Evolutionary conservation across 2,113 vertebrate species (phyloP).

Genomic region (Thinocorus orbignyianus): DNA sequence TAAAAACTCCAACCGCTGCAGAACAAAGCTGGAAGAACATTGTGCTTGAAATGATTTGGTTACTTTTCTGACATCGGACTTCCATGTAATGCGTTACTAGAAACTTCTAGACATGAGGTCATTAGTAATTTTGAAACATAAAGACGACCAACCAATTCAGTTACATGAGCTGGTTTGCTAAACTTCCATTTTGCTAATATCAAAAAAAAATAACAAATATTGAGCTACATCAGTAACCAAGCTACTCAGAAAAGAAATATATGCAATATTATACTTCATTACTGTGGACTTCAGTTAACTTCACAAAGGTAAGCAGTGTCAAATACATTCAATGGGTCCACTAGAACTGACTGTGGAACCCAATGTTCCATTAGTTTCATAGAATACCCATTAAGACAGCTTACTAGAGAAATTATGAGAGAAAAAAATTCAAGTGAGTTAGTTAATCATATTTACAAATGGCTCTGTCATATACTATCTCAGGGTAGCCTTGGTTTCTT

Average conservation of each 20-base stretch:
- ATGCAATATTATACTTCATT: background rate
- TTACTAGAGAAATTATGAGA: background rate
- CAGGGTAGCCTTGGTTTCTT: background rate
- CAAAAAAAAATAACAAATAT: background rate
- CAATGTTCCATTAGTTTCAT: background rate
- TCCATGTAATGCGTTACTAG: background rate
- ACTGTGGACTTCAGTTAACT: background rate
- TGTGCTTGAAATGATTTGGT: background rate
- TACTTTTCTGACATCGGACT: background rate
- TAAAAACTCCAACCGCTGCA: background rate
- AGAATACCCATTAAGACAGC: background rate
- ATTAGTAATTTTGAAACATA: background rate
- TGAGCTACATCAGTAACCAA: background rate
- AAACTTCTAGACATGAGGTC: background rate
- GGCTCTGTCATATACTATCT: background rate
- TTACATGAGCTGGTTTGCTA: background rate
- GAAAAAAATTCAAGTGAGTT: constrained; percentile 6
- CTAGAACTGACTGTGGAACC: background rate
- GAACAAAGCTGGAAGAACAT: background rate
- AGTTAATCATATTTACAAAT: constrained; percentile 38
- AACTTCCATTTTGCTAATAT: background rate
- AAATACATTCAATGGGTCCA: background rate
- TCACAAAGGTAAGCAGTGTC: background rate
- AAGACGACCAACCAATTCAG: background rate
- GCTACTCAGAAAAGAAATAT: background rate